A percentile compares a stretch with the other conserved stretches of the same genome.
These are phyloP conservation scores for Drosophila burlai DNA, from an alignment of 1,140 invertebrate genomes.

Conservation along the genomic window DNA sequence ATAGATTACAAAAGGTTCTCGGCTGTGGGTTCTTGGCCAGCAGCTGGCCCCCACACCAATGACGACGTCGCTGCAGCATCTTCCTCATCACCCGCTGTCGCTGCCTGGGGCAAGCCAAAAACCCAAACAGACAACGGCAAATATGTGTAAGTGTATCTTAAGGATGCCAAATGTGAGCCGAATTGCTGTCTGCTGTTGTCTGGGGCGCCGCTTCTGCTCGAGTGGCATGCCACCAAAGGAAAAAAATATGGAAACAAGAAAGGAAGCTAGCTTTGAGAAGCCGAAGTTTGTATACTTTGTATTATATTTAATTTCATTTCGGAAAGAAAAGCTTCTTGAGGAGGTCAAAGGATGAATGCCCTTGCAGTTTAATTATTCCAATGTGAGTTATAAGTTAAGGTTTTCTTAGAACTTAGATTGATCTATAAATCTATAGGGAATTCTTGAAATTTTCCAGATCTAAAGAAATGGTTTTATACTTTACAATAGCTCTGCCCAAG, in stretches of 20 bases:
- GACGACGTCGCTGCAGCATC: neutral
- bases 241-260: constrained; percentile 1
- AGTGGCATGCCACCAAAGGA: constrained; percentile 59
- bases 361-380: no score
- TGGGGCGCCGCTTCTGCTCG: constrained; percentile 55
- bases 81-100: neutral
- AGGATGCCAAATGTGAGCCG: constrained; percentile 71
- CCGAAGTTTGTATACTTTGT: neutral
- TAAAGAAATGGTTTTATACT: neutral
- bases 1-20: constrained; percentile 56
- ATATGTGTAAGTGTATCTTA: constrained; percentile 44
- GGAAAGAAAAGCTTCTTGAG: no score
- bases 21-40: constrained; percentile 40
- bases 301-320: neutral
- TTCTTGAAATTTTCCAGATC: neutral
- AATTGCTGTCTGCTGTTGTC: constrained; percentile 51
- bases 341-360: neutral
- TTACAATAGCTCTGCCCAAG: no score
- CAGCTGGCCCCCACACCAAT: neutral
- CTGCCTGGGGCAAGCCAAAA: neutral
- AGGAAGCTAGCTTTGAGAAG: neutral
- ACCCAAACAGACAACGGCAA: constrained; percentile 23
- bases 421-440: neutral
- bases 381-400: neutral
- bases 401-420: neutral